phyloP scores from a whole-genome alignment of 2,888 invertebrate genomes.

The Ophion obscuratus region DNA sequence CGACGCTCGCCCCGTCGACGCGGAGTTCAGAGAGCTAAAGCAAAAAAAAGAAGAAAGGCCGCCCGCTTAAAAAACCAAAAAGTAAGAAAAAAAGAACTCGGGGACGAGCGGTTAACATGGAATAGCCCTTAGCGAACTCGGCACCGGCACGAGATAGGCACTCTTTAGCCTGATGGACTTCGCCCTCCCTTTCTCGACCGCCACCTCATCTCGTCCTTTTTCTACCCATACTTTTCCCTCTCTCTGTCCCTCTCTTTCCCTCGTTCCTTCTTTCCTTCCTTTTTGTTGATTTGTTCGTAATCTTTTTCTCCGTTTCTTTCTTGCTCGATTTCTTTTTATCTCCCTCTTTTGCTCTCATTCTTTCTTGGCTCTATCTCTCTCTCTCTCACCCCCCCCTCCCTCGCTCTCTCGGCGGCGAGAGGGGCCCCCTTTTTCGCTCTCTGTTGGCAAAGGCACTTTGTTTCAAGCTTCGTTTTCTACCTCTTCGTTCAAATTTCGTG shows the following conservation, averaged over 20 bases:
- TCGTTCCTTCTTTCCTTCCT: constrained; percentile 8
- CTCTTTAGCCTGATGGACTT: constrained; percentile 83
- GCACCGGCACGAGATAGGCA: constrained; percentile 80
- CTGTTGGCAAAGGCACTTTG: constrained; percentile 8
- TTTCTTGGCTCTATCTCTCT: constrained; percentile 70
- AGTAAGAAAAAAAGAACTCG: constrained; percentile 76
- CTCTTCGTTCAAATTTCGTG: constrained; percentile 13
- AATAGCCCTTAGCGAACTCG: constrained; percentile 82
- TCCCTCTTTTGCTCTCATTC: constrained; percentile 30
- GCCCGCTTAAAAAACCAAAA: background rate
- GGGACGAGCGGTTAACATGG: constrained; percentile 82
- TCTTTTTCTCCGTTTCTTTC: constrained; percentile 19
- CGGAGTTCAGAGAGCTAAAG: constrained; percentile 35
- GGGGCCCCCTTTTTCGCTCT: constrained; percentile 18
- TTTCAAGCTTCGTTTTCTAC: constrained; percentile 16
- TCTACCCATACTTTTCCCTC: constrained; percentile 36
- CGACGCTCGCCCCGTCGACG: constrained; percentile 76
- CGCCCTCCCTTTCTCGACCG: constrained; percentile 73
- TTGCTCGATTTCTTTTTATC: constrained; percentile 23
- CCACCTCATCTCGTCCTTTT: constrained; percentile 57
- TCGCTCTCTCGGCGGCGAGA: constrained; percentile 3
- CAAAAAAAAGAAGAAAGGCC: constrained; percentile 65
- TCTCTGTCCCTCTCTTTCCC: constrained; percentile 52
- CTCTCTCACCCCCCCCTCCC: constrained; percentile 54
- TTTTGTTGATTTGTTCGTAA: background rate